Evolutionary conservation across 2,888 invertebrate genomes (phyloP).

Genomic region (Lasius platythorax): DNA sequence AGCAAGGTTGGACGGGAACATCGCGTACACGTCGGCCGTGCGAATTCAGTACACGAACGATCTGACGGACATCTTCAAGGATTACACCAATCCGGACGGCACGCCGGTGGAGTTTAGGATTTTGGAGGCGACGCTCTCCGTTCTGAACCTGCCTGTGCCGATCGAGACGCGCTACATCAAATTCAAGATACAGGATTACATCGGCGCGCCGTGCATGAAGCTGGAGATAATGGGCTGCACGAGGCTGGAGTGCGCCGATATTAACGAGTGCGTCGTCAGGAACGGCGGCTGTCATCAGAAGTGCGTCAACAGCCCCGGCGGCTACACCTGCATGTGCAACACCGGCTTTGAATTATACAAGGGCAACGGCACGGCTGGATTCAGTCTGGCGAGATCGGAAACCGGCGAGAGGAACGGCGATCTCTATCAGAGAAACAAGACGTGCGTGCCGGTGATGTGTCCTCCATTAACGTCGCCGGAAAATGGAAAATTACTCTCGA

Average conservation of each 20-base stretch:
- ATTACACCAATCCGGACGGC: conserved; percentile 97
- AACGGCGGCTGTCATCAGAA: conserved; percentile 98
- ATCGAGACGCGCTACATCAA: conserved; percentile 96
- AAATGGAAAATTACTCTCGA: conserved; percentile 94
- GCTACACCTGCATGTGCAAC: conserved; percentile 95
- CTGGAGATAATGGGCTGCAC: conserved; percentile 97
- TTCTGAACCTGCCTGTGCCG: conserved; percentile 95
- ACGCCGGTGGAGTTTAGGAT: conserved; percentile 97
- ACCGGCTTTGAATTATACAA: conserved; percentile 96
- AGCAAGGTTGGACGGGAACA: conserved; percentile 92
- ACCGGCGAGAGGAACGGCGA: conserved; percentile 96
- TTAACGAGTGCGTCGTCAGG: conserved; percentile 94
- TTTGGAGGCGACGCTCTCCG: conserved; percentile 95
- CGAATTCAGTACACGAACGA: conserved; percentile 95
- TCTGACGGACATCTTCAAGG: conserved; percentile 95
- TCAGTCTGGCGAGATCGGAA: conserved; percentile 92
- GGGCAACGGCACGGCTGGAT: conserved; percentile 96
- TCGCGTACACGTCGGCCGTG: conserved; percentile 96
- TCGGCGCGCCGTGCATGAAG: conserved; percentile 95
- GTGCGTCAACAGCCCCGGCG: conserved; percentile 95
- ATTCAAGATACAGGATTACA: conserved; percentile 94
- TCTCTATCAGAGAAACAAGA: conserved; percentile 95
- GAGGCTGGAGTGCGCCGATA: conserved; percentile 94
- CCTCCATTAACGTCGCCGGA: conserved; percentile 92
- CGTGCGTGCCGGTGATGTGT: conserved; percentile 97